Evolutionary conservation across 2,113 vertebrate genomes (phyloP).

Genomic region (Petaurus breviceps): DNA sequence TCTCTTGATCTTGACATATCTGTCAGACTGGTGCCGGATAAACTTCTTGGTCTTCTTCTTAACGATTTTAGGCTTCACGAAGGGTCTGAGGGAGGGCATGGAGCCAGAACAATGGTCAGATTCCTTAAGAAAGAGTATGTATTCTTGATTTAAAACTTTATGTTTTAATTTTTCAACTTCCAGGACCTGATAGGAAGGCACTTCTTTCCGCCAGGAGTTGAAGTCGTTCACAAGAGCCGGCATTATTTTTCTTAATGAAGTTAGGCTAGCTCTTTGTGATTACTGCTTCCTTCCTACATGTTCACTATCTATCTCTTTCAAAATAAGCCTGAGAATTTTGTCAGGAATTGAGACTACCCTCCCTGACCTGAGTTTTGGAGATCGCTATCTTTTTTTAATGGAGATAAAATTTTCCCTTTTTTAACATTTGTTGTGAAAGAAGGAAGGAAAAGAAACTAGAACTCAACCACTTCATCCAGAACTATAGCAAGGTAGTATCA

Average conservation of each 20-base stretch:
- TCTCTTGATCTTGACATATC: too few species aligned
- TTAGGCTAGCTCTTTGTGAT: background rate
- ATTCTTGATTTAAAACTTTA: background rate
- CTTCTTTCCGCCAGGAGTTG: constrained; percentile 68
- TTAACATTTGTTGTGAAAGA: background rate
- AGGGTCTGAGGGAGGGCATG: too few species aligned
- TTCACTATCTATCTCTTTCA: too few species aligned
- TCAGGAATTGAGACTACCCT: background rate
- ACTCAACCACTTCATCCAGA: background rate
- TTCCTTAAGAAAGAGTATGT: background rate
- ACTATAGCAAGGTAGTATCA: background rate
- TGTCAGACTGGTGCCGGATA: too few species aligned
- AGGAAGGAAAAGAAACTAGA: background rate
- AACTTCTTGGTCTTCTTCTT: too few species aligned
- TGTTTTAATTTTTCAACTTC: background rate
- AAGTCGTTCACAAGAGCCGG: background rate
- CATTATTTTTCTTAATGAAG: background rate
- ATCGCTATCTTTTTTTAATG: background rate
- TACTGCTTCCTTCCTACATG: too few species aligned
- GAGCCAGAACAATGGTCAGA: background rate
- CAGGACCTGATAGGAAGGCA: background rate
- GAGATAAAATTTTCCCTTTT: background rate
- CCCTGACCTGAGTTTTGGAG: background rate
- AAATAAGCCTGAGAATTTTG: background rate
- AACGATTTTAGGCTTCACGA: too few species aligned